Percentiles rank a stretch among this genome's conserved stretches.
These are phyloP conservation scores for Chrysolina oricalcia DNA, from an alignment of 2,888 invertebrate genomes.

Conservation along the genomic window DNA sequence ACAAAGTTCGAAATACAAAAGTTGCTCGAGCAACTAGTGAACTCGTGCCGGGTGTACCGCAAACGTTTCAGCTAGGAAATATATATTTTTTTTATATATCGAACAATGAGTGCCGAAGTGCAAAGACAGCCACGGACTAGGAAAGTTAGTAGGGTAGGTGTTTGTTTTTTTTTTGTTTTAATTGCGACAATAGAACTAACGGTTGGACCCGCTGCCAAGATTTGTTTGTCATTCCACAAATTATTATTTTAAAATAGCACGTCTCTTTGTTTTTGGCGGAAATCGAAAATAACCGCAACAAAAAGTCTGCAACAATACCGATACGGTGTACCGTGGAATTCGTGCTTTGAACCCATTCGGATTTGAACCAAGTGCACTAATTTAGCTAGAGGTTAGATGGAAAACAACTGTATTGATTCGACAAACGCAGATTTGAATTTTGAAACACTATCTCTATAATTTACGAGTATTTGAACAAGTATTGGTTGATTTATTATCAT, in stretches of 20 bases:
- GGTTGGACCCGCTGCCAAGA: neutral
- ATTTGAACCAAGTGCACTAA: too few species aligned
- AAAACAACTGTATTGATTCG: too few species aligned
- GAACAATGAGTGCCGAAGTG: constrained; percentile 35
- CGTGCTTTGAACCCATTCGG: neutral
- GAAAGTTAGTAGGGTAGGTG: constrained; percentile 66
- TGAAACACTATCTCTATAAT: too few species aligned
- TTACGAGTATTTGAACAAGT: too few species aligned
- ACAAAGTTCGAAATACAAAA: neutral
- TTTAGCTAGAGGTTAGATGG: too few species aligned
- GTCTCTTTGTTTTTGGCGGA: neutral
- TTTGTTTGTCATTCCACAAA: neutral
- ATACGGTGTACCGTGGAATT: neutral
- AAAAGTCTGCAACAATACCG: neutral
- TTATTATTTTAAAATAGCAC: neutral
- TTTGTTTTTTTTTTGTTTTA: neutral
- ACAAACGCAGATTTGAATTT: too few species aligned
- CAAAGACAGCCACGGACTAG: constrained; percentile 69
- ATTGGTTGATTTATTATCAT: too few species aligned
- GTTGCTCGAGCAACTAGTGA: neutral
- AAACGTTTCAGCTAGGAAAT: neutral
- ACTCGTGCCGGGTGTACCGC: neutral
- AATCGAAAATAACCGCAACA: neutral
- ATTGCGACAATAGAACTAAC: neutral
- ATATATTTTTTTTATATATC: neutral